Base-by-base conservation (phyloP, 1,140 invertebrate genomes). In the Batillaria attramentaria region DNA sequence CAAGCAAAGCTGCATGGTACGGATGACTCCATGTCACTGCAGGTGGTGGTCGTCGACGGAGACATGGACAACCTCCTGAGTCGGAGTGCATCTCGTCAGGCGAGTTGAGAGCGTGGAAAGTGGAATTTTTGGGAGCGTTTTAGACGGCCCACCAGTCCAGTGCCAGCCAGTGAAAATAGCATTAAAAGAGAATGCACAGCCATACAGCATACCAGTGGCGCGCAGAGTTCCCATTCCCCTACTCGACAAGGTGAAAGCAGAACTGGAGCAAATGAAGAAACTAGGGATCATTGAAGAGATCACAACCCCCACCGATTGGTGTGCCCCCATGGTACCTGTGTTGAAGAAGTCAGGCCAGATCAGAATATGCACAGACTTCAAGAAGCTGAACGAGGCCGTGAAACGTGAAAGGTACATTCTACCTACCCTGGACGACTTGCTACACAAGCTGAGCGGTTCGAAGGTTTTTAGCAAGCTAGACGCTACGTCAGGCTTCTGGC, bases 401-500 rank as follows among this genome's bases (percentile, higher is more conserved):
- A 2, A 50, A 13, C 3, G 42, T 6, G 70, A 72, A 37, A 35
- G 42, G 5, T 72, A 50, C 28, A 28, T 72, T 13, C 6, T 72
- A 8, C 70, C 42, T 20, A 50, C 70, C 18, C 24, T 72, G 16
- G 70, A 72, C 33, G 70, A 50, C 13, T 46, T 72, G 8, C 24
- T 72, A 3, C 70, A 72, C 70, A 33, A 50, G 70, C 57, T 84
- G 18, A 20, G 20, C 10, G 78, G 50, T 24, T 76, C 74, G 1
- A 72, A 28, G 35, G 31, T 57, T 24, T 81, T 82, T 43, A 28
- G 24, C 4, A 79, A 77, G 35, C 24, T 84, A 18, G 79, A 83
- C 68, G 72, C 79, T 1, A 69, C 28, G 3, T 65, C 37, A 28
- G 77, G 80, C 35, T 81, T 82, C 77, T 83, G 62, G 73, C 79